These are phyloP conservation scores for Meda fulgida DNA, from an alignment of 2,797 vertebrate genomes.

Conservation along the genomic window DNA sequence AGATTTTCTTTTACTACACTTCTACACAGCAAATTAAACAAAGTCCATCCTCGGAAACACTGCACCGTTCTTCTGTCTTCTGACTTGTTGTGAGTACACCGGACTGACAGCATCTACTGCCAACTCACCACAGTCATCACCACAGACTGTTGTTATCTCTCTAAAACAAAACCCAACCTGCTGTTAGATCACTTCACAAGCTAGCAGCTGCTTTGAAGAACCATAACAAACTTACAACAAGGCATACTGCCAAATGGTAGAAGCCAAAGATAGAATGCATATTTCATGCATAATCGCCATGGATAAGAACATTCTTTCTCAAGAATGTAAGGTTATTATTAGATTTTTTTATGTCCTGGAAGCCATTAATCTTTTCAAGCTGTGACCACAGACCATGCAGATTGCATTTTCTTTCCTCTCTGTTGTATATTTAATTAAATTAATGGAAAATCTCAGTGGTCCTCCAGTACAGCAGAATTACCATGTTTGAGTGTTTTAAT, in stretches of 20 bases:
- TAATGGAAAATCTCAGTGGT: slow-evolving; percentile 31
- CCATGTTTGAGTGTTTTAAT: slow-evolving; percentile 25
- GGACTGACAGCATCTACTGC: slow-evolving; percentile 1
- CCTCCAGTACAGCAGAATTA: slow-evolving; percentile 5
- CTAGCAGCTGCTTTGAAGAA: slow-evolving; percentile 32
- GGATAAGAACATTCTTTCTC: slow-evolving; percentile 21
- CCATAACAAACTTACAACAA: background rate
- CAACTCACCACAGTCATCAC: slow-evolving; percentile 14
- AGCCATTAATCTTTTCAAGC: slow-evolving; percentile 51
- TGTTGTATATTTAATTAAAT: slow-evolving; percentile 46
- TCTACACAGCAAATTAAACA: background rate
- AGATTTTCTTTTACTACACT: slow-evolving; percentile 16
- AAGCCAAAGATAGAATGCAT: slow-evolving; percentile 17
- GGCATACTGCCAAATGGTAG: background rate
- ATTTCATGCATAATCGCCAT: slow-evolving; percentile 26
- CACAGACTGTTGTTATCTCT: slow-evolving; percentile 29
- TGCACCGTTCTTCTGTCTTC: background rate
- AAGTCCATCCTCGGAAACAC: slow-evolving; percentile 10
- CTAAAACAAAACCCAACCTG: slow-evolving; percentile 30
- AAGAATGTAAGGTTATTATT: slow-evolving; percentile 40
- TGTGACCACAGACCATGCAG: slow-evolving; percentile 47
- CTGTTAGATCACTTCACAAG: slow-evolving; percentile 31
- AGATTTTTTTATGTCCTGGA: slow-evolving; percentile 41
- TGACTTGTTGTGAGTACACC: background rate
- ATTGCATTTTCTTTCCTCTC: slow-evolving; percentile 41